Evolutionary conservation across 2,797 vertebrate species (phyloP).

Genomic region (Acanthurus leucopareius): DNA sequence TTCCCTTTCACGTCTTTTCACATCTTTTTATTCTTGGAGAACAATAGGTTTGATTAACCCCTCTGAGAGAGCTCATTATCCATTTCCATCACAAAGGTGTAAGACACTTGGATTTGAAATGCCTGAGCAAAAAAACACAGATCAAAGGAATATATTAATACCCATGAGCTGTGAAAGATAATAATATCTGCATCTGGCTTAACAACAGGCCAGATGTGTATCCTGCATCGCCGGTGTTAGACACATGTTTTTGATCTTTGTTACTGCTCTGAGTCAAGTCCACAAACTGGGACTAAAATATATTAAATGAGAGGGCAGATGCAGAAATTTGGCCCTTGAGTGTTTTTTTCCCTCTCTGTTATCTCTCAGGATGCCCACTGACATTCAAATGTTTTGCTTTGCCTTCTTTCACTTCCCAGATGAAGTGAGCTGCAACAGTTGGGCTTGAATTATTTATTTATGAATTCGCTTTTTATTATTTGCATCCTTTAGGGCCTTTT

Average conservation of each 20-base stretch:
- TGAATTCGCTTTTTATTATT: slow-evolving; percentile 37
- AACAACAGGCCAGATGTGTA: slow-evolving; percentile 41
- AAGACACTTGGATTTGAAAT: slow-evolving; percentile 60
- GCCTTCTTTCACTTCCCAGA: slow-evolving; percentile 7
- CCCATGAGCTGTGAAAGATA: slow-evolving; percentile 20
- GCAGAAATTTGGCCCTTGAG: background rate
- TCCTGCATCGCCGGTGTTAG: slow-evolving; percentile 15
- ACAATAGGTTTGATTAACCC: slow-evolving; percentile 81
- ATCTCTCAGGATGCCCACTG: background rate
- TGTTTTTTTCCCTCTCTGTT: background rate
- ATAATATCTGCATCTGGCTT: slow-evolving; percentile 23
- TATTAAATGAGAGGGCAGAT: slow-evolving; percentile 1
- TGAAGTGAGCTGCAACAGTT: slow-evolving; percentile 5
- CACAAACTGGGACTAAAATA: background rate
- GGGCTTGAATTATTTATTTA: slow-evolving; percentile 31
- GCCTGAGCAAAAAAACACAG: slow-evolving; percentile 8
- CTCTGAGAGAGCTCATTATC: slow-evolving; percentile 72
- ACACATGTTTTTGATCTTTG: slow-evolving; percentile 21
- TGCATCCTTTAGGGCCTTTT: background rate
- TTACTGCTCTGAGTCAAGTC: slow-evolving; percentile 24
- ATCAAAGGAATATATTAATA: slow-evolving; percentile 66
- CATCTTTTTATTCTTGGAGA: slow-evolving; percentile 59
- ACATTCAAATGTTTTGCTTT: slow-evolving; percentile 12
- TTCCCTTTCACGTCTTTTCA: slow-evolving; percentile 69
- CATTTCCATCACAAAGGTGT: slow-evolving; percentile 81